These are phyloP conservation scores for Malacosoma neustria DNA, from an alignment of 2,888 invertebrate genomes.

Conservation along the genomic window DNA sequence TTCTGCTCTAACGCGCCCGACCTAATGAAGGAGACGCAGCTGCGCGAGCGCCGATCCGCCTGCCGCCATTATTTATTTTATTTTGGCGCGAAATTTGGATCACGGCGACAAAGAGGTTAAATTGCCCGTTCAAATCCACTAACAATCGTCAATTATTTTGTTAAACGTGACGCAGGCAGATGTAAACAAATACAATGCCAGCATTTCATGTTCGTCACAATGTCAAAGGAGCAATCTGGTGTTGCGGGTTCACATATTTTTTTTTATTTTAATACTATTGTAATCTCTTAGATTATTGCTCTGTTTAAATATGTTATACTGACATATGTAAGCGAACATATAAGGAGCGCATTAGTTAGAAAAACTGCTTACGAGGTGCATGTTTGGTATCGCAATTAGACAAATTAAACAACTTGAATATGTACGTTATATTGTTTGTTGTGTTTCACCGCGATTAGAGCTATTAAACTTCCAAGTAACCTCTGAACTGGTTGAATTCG, in stretches of 20 bases:
- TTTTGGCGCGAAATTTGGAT: constrained; percentile 71
- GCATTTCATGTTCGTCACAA: not conserved
- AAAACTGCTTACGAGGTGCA: no score
- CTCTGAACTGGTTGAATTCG: no score
- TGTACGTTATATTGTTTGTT: no score
- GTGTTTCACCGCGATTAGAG: no score
- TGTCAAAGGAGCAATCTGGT: constrained; percentile 16
- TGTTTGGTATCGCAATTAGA: no score
- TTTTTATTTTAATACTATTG: not conserved
- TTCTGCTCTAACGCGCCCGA: constrained; percentile 67
- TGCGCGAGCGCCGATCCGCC: constrained; percentile 53
- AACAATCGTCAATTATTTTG: constrained; percentile 54
- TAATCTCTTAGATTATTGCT: not conserved
- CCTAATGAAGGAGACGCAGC: constrained; percentile 45
- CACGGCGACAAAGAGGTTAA: constrained; percentile 68
- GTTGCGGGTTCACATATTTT: not conserved
- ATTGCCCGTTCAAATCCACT: constrained; percentile 71
- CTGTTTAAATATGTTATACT: no score
- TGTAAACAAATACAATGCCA: constrained; percentile 61
- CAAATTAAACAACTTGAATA: no score
- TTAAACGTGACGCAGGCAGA: constrained; percentile 60
- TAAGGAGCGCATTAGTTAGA: no score
- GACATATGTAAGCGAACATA: no score
- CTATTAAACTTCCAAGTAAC: no score
- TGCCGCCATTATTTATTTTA: constrained; percentile 69